phyloP scores from a whole-genome alignment of 1,140 invertebrate species.

The Heliconius eleuchia region DNA sequence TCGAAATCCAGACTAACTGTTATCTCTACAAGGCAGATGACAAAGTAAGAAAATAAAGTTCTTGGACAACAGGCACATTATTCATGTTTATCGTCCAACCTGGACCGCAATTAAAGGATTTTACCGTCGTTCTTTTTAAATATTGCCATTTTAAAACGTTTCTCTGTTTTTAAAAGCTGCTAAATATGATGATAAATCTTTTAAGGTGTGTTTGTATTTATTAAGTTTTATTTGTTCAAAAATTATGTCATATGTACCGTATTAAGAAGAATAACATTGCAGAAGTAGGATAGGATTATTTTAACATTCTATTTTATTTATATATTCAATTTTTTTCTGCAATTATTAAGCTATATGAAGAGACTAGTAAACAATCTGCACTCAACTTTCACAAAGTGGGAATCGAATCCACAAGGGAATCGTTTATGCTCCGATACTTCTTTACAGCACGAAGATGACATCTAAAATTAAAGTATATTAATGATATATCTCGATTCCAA shows the following conservation, averaged over 20 bases:
- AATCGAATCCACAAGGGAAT: too few species aligned
- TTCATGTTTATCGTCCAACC: slow-evolving; percentile 73
- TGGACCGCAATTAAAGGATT: slow-evolving; percentile 72
- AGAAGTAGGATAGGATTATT: too few species aligned
- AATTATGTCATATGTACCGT: not conserved
- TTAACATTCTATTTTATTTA: too few species aligned
- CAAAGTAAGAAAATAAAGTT: slow-evolving; percentile 77
- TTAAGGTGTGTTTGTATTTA: slow-evolving; percentile 1
- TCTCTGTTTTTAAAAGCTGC: slow-evolving; percentile 28
- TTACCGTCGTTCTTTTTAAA: slow-evolving; percentile 50
- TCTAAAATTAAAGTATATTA: too few species aligned
- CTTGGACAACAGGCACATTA: slow-evolving; percentile 73
- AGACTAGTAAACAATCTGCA: too few species aligned
- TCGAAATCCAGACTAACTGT: slow-evolving; percentile 28
- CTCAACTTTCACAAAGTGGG: too few species aligned
- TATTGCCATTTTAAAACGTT: slow-evolving; percentile 48
- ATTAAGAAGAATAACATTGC: not conserved
- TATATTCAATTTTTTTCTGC: too few species aligned
- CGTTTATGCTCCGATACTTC: too few species aligned
- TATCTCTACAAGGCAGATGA: slow-evolving; percentile 70
- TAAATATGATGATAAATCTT: slow-evolving; percentile 30
- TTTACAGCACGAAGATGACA: too few species aligned
- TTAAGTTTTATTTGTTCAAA: not conserved
- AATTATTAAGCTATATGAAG: too few species aligned
- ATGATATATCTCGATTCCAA: too few species aligned